A percentile compares a stretch with the other conserved stretches of the same genome.
phyloP scores from a whole-genome alignment of 2,113 vertebrate species.

The Rattus rattus region DNA sequence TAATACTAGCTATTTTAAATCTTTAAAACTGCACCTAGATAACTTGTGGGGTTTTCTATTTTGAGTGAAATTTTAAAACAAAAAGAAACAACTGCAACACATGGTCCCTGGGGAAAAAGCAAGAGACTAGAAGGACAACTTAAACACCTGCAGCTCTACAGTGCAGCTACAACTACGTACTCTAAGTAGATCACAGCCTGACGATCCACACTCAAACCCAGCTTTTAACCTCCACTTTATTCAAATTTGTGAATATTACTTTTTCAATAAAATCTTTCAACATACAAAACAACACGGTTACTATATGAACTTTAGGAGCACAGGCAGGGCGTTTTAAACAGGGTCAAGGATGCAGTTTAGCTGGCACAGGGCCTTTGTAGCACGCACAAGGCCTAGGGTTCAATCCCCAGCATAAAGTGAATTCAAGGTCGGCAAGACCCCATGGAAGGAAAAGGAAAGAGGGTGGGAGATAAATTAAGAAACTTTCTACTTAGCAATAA shows the following conservation, averaged over 20 bases:
- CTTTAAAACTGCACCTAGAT: conserved; percentile 19
- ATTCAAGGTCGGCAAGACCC: background rate
- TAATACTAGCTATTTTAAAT: conserved; percentile 24
- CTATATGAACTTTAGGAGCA: conserved; percentile 28
- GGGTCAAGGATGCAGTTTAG: background rate
- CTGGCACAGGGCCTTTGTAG: background rate
- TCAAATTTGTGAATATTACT: conserved; percentile 21
- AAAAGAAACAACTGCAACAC: background rate
- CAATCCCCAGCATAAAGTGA: background rate
- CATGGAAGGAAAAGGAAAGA: background rate
- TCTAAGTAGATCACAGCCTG: background rate
- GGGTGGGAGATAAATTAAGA: background rate
- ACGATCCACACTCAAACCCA: background rate
- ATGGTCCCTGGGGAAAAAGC: background rate
- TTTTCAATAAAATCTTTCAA: conserved; percentile 48
- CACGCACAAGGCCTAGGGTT: background rate
- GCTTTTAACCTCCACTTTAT: conserved; percentile 1
- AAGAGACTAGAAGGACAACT: conserved; percentile 1
- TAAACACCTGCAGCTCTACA: background rate
- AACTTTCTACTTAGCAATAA: conserved; percentile 29
- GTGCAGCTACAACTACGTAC: conserved; percentile 1
- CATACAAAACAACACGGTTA: conserved; percentile 17
- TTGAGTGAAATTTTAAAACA: conserved; percentile 42
- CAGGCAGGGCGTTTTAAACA: background rate
- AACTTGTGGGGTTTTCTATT: conserved; percentile 22